Evolutionary conservation across 2,888 invertebrate species (phyloP).

Genomic region (Choreutis nemorana): DNA sequence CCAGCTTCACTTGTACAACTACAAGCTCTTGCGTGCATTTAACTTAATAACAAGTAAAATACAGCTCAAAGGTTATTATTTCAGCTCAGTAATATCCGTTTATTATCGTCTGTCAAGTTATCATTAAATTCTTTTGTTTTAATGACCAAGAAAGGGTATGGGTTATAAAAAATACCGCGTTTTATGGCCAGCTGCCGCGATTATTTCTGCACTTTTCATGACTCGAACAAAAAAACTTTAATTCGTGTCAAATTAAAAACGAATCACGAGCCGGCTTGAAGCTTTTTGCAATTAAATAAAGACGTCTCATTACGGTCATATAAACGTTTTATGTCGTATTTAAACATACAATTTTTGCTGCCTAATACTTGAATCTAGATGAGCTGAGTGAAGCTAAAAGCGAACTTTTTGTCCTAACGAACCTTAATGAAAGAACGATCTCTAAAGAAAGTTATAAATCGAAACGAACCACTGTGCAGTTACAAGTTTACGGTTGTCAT

Average conservation of each 20-base stretch:
- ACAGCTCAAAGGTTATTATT: conserved; percentile 20
- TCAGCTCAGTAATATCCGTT: conserved; percentile 23
- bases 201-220: conserved; percentile 18
- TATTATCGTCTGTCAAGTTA: conserved; percentile 22
- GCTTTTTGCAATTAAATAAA: conserved; percentile 6
- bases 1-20: too few species aligned
- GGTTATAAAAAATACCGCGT: conserved; percentile 15
- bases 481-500: conserved; percentile 28
- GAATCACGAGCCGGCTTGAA: background rate
- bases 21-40: too few species aligned
- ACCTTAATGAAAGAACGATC: too few species aligned
- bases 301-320: conserved; percentile 5
- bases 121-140: conserved; percentile 31
- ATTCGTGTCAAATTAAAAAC: conserved; percentile 17
- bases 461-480: conserved; percentile 32
- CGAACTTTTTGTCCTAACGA: too few species aligned
- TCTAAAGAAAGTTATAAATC: too few species aligned
- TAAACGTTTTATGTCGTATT: too few species aligned
- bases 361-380: too few species aligned
- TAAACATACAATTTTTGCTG: too few species aligned
- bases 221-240: conserved; percentile 16
- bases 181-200: conserved; percentile 16
- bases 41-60: too few species aligned
- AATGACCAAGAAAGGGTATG: conserved; percentile 17
- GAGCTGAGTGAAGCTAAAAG: too few species aligned